Conservation (phyloP, 2,888 invertebrate species). For the Chymomyza amoena region DNA sequence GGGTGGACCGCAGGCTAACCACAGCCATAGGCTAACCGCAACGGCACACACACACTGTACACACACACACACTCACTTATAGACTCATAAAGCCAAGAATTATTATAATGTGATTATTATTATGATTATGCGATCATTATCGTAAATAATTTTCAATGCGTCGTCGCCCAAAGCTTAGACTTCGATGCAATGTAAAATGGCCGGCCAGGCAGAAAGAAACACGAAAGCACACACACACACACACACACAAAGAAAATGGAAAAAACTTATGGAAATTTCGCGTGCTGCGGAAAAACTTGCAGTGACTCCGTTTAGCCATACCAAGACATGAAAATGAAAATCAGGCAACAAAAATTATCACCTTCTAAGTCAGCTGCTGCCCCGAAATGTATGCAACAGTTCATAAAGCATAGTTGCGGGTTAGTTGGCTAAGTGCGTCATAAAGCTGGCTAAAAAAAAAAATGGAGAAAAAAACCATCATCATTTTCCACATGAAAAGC, state of each 20-base stretch:
- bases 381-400: conserved; percentile 62
- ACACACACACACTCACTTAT: background rate
- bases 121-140: conserved; percentile 74
- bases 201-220: background rate
- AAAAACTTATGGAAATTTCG: conserved; percentile 59
- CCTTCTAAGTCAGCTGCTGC: conserved; percentile 69
- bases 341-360: conserved; percentile 65
- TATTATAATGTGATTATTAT: conserved; percentile 74
- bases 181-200: conserved; percentile 32
- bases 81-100: conserved; percentile 66
- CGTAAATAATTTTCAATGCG: conserved; percentile 73
- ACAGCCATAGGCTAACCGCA: background rate
- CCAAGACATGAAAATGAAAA: conserved; percentile 66
- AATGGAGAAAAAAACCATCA: conserved; percentile 39
- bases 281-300: conserved; percentile 46
- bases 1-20: background rate
- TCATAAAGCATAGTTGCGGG: conserved; percentile 52
- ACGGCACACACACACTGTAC: conserved; percentile 7
- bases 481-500: conserved; percentile 45
- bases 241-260: conserved; percentile 1
- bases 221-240: background rate
- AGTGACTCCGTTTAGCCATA: conserved; percentile 8
- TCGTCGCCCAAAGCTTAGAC: conserved; percentile 64
- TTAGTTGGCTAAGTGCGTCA: conserved; percentile 8
- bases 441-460: background rate